These are phyloP conservation scores for Corticium candelabrum DNA, from an alignment of 37 sponge, comb jelly and placozoan genomes.

Conservation along the genomic window DNA sequence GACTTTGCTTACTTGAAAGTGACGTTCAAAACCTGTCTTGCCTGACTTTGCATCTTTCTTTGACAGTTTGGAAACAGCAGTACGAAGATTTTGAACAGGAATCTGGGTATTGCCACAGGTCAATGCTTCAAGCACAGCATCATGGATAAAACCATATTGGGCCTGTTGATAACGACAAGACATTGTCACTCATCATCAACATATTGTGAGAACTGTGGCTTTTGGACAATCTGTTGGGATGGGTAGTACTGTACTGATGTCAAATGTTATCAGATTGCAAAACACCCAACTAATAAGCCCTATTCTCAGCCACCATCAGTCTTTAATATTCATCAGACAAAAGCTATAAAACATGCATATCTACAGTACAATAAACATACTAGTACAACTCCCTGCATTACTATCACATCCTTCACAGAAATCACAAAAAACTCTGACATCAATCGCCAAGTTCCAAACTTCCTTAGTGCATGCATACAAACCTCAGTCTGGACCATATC, in stretches of 20 bases:
- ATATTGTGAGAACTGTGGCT: no score
- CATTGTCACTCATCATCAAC: neutral
- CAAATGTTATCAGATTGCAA: no score
- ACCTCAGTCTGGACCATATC: constrained; percentile 67
- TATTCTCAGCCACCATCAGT: no score
- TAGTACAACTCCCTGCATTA: neutral
- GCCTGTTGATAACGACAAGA: constrained; percentile 17
- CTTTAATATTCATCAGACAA: no score
- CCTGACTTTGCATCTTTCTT: constrained; percentile 31
- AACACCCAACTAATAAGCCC: no score
- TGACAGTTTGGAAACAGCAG: no score
- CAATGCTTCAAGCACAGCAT: constrained; percentile 54
- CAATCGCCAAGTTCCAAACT: neutral
- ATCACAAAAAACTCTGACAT: neutral
- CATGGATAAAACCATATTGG: constrained; percentile 67
- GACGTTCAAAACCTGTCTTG: no score
- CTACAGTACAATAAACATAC: neutral
- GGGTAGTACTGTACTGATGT: neutral
- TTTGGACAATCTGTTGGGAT: no score
- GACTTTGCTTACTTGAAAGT: no score
- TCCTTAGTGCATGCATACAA: neutral
- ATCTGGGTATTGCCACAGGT: constrained; percentile 51
- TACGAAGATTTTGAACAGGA: neutral
- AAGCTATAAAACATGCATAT: no score
- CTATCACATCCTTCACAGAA: no score